Evolutionary conservation across 1,140 invertebrate genomes (phyloP), one percentile per base, ranked within the genome.

Genomic region (Drosophila azteca): DNA sequence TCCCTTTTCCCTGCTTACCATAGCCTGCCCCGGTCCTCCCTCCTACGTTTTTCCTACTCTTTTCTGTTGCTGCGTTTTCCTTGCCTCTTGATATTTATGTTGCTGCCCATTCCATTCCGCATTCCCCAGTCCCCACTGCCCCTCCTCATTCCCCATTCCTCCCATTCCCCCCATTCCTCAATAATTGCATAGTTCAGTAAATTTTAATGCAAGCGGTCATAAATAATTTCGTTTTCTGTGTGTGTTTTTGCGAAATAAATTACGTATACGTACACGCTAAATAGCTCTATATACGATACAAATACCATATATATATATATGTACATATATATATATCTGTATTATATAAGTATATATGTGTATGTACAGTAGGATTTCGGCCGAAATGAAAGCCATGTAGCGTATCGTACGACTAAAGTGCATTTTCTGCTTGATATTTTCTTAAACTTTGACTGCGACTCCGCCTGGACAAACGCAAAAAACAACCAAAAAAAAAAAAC

Each of bases 141-240:
- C n/a, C n/a, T 88, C 83, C 67, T 5, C 29, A 8, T 29, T 29
- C 26, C 26, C 26, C 29, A 29, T 29, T 29, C 26, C 26, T n/a
- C n/a, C 26, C 26, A 5, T 9, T 8, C 31, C 31, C 31, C 31
- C 31, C 35, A 88, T 88, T 88, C 83, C 68, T 89, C 83, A 88
- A 88, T 88, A 88, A 88, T 88, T 88, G 83, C 83, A 88, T 88
- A 88, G 83, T 79, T 88, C 84, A 76, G 83, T 88, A 88, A 83
- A 88, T 89, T 88, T 88, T 88, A 88, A 88, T 88, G 83, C 84
- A 88, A 89, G 83, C 79, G 84, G 79, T 89, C 83, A 89, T 88
- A 88, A 88, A 88, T 88, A 88, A 88, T 89, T 88, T 88, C 79
- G 77, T 81, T 81, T 78, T 82, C 59, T 77, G 72, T 66, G 54